Percentiles rank a stretch among this genome's conserved stretches.
Evolutionary conservation across 2,888 invertebrate genomes (phyloP).

Genomic region (Oscheius onirici): DNA sequence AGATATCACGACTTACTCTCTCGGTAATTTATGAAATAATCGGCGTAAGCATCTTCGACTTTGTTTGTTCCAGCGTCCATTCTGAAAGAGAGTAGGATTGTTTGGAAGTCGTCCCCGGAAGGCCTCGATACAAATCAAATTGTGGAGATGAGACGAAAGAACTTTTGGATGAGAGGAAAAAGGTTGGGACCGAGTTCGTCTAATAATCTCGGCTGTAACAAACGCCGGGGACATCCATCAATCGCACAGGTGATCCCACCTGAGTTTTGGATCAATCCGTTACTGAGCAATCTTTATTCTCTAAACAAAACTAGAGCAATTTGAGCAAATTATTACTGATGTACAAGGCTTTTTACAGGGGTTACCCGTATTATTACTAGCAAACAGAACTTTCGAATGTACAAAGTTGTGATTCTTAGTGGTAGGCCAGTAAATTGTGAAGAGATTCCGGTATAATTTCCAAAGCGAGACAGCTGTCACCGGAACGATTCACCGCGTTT

Average conservation of each 20-base stretch:
- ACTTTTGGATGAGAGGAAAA: neutral
- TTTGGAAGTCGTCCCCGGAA: constrained; percentile 1
- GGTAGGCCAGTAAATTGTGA: constrained; percentile 15
- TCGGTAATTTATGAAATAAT: constrained; percentile 62
- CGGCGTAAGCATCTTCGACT: constrained; percentile 52
- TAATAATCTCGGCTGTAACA: constrained; percentile 32
- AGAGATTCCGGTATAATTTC: constrained; percentile 14
- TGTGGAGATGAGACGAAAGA: constrained; percentile 7
- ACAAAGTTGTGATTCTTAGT: neutral
- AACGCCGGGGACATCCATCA: constrained; percentile 19
- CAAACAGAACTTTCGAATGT: neutral
- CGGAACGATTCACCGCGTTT: constrained; percentile 37
- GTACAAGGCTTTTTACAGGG: neutral
- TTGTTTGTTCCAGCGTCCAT: neutral
- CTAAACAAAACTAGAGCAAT: neutral
- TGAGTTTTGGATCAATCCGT: neutral
- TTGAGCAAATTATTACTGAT: neutral
- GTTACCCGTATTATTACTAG: neutral
- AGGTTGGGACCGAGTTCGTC: neutral
- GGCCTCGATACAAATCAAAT: constrained; percentile 29
- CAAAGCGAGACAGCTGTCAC: constrained; percentile 1
- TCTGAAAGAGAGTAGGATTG: neutral
- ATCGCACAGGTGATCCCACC: constrained; percentile 20
- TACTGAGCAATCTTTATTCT: neutral
- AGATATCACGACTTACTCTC: constrained; percentile 44